These are phyloP conservation scores for Cuculus canorus DNA, from an alignment of 2,797 vertebrate genomes.

Conservation along the genomic window DNA sequence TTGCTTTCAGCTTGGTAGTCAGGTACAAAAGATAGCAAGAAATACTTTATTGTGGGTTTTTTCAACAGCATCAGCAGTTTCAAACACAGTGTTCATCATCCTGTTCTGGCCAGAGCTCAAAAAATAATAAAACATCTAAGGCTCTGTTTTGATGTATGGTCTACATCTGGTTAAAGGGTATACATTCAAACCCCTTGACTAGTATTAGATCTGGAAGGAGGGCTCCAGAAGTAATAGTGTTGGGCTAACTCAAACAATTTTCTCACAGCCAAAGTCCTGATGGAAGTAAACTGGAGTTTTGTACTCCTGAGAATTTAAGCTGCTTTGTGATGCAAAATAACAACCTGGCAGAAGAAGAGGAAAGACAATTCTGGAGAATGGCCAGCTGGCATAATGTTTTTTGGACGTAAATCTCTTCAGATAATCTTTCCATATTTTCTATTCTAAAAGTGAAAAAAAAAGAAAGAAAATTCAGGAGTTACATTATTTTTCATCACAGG, in stretches of 20 bases:
- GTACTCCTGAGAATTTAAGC: neutral
- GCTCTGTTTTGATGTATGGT: constrained; percentile 60
- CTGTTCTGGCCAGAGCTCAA: constrained; percentile 47
- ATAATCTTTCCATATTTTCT: neutral
- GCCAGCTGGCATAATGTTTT: neutral
- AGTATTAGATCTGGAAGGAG: neutral
- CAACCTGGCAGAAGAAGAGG: neutral
- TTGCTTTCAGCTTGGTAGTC: constrained; percentile 66
- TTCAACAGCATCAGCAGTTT: constrained; percentile 71
- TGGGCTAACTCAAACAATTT: neutral
- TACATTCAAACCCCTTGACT: constrained; percentile 14
- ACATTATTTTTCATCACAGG: neutral
- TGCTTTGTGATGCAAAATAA: neutral
- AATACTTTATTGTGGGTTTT: constrained; percentile 55
- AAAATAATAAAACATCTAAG: constrained; percentile 69
- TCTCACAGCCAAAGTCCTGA: neutral
- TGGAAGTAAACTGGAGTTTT: neutral
- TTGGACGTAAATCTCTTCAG: neutral
- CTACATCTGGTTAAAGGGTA: constrained; percentile 41
- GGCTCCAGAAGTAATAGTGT: neutral
- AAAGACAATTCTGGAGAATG: neutral
- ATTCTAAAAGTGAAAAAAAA: neutral
- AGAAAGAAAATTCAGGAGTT: neutral
- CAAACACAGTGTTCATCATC: constrained; percentile 68
- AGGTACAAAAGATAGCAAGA: constrained; percentile 58